These are phyloP conservation scores for Lepus americanus DNA, from an alignment of 2,113 vertebrate species.

Conservation along the genomic window DNA sequence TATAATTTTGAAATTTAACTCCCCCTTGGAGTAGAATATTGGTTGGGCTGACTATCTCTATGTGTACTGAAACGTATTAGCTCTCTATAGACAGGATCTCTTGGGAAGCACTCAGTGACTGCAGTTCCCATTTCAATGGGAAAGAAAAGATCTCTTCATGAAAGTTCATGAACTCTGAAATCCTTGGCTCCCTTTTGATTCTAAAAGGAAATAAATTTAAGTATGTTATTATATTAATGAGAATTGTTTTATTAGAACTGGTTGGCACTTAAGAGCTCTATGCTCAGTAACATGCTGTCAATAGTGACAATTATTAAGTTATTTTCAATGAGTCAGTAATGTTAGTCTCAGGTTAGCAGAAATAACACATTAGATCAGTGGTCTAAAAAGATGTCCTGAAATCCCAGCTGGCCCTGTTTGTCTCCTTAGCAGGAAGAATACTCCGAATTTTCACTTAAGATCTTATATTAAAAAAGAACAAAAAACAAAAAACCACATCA, in stretches of 20 bases:
- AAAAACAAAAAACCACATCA: not conserved
- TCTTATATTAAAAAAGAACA: not conserved
- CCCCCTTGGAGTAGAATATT: slow-evolving; percentile 18
- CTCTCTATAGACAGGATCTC: slow-evolving; percentile 43
- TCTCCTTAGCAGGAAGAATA: not conserved
- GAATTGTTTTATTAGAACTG: slow-evolving; percentile 56
- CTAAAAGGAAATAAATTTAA: slow-evolving; percentile 65
- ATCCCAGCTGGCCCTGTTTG: not conserved
- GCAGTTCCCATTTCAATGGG: slow-evolving; percentile 26
- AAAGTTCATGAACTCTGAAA: slow-evolving; percentile 67
- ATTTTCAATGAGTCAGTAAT: slow-evolving; percentile 69
- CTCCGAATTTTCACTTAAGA: not conserved
- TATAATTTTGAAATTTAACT: slow-evolving; percentile 55
- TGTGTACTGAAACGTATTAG: not conserved
- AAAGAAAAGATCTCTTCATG: slow-evolving; percentile 23
- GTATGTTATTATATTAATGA: slow-evolving; percentile 58
- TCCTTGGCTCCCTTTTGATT: slow-evolving; percentile 56
- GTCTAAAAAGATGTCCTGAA: slow-evolving; percentile 42
- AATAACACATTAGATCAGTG: slow-evolving; percentile 70
- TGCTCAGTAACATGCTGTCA: slow-evolving; percentile 57
- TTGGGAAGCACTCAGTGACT: slow-evolving; percentile 33
- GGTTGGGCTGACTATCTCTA: not conserved
- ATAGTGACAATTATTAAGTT: slow-evolving; percentile 61
- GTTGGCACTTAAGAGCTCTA: slow-evolving; percentile 37
- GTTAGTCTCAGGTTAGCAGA: slow-evolving; percentile 56